Conservation (phyloP, 2,888 invertebrate species). For the Lasioglossum lativentre region DNA sequence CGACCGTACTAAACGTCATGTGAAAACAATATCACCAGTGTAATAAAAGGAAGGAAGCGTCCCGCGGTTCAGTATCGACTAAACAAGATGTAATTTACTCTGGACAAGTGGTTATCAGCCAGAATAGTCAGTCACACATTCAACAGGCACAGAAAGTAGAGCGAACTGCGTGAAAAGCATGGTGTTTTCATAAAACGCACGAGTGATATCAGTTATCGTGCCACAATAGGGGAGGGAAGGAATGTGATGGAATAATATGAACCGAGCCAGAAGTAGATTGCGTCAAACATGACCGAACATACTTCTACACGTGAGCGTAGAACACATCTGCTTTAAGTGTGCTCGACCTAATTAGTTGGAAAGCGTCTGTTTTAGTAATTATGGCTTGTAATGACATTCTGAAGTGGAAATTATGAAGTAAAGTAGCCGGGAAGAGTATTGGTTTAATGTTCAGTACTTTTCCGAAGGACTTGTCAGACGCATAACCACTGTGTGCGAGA, state of each 20-base stretch:
- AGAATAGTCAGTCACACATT: not conserved
- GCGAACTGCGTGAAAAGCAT: not conserved
- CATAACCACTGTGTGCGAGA: not conserved
- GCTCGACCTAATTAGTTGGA: conserved; percentile 9
- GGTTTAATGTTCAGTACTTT: conserved; percentile 11
- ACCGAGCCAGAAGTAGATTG: not conserved
- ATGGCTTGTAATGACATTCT: conserved; percentile 2
- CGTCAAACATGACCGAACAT: not conserved
- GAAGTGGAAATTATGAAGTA: not conserved
- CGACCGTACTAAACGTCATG: not conserved
- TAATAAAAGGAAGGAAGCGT: not conserved
- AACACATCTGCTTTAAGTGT: not conserved
- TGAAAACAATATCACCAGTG: not conserved
- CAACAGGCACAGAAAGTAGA: not conserved
- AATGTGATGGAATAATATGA: not conserved
- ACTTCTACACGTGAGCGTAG: not conserved
- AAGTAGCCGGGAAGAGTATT: conserved; percentile 5
- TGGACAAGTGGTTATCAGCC: not conserved
- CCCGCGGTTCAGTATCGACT: not conserved
- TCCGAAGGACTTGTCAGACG: conserved; percentile 2
- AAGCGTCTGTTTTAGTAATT: not conserved
- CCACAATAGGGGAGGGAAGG: not conserved
- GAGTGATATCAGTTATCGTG: not conserved
- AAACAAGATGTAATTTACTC: not conserved
- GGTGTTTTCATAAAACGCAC: not conserved